Evolutionary conservation across 2,888 invertebrate genomes (phyloP), one percentile per base, ranked within the genome.

Genomic region (Steromphala cineraria): DNA sequence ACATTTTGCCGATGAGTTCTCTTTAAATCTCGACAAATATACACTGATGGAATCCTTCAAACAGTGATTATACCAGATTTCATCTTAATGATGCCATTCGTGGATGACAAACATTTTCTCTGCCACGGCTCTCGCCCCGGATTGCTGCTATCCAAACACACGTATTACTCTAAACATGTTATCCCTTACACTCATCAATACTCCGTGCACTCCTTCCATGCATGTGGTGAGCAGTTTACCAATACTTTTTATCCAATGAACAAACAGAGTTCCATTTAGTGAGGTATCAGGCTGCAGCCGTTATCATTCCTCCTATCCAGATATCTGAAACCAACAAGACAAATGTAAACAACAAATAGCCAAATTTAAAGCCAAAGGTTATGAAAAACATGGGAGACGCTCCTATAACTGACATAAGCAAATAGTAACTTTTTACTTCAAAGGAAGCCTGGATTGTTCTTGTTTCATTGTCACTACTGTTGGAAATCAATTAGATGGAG

Each of bases 261-360:
- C 71, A 71, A 71, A 71, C 71, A 71, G 19, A 36, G 40, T 36
- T 71, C 71, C 71, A 71, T 71, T 71, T 71, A 71, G 36, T 71
- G 71, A 15, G 71, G 71, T 31, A 19, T 36, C 19, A 71, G 71
- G 71, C 40, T 71, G 19, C 40, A 19, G 36, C 71, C 71, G 10
- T 71, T 71, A 71, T 40, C 71, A 40, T 36, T 31, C 71, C 71
- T 36, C 19, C 19, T n/a, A 36, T 31, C 36, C 19, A 36, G 71
- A 28, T 36, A 71, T 71, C 71, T 71, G 71, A 71, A 71, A 71
- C 36, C 31, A 71, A 71, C 19, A 31, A 71, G 71, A 71, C 71
- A 36, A 71, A 71, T 71, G 71, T 71, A 71, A 31, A 71, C 36
- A 71, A 17, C 36, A 71, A 40, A 36, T 71, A 24, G 71, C 40